Evolutionary conservation across 2,113 vertebrate genomes (phyloP), one percentile per base, ranked within the genome.

Genomic region (Paralichthys olivaceus): DNA sequence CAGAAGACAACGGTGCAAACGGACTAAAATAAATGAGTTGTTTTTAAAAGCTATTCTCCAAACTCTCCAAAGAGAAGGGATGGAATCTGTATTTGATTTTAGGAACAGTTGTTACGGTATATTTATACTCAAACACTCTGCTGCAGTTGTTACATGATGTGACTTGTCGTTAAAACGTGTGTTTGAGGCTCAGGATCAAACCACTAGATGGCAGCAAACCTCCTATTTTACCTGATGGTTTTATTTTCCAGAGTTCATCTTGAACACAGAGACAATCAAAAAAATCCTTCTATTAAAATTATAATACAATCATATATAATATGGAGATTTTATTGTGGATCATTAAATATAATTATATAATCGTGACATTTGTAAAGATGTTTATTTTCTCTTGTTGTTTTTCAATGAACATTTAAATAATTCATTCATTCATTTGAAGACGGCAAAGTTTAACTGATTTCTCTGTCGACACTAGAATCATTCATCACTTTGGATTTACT

Each of bases 191-290:
- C 49, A 65, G 7, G 2, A 34, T 5, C 0, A 3, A 55, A 34
- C 79, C 89, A 81, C 79, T 76, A 89, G 90, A 75, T 83, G 79
- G 64, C 77, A 90, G 79, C 83, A 83, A 37, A 72, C 11, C n/a
- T 17, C 40, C 5, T 0, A 22, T 43, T 84, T 80, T 49, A 55
- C 25, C 51, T 47, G 25, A 17, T 13, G 5, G 22, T 17, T 59
- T 45, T n/a, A 19, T 15, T 72, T 28, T 2, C 34, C 32, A 47
- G 13, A 1, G 29, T 49, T 73, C 7, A 23, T 56, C 0, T 2
- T 43, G 40, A 13, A 13, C 14, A 40, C 37, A 2, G 37, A 9
- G 37, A 40, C 28, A 29, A 29, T 29, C 28, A 29, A 29, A 29
- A 29, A 29, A 29, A 29, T 29, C 28, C 2, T 29, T 29, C 28